A percentile compares a stretch with the other conserved stretches of the same genome.
Evolutionary conservation across 2,888 invertebrate genomes (phyloP).

Genomic region (Sabatieria punctata): DNA sequence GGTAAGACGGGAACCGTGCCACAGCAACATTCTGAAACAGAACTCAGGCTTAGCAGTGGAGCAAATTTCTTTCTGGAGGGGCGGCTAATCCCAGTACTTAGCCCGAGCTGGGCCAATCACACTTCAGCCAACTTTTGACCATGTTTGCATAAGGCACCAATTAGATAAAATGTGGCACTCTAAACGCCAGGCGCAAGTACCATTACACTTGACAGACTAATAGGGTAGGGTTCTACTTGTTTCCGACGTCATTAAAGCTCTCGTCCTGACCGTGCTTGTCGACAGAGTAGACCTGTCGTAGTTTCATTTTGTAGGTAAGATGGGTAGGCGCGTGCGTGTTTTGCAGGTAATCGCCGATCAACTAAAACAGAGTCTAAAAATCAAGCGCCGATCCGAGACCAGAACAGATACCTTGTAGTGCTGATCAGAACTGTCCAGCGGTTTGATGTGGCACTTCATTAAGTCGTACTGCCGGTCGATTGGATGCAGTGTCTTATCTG

Average conservation of each 20-base stretch:
- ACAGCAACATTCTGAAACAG: slow-evolving; percentile 33
- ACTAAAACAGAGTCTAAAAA: slow-evolving; percentile 20
- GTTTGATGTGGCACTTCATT: slow-evolving; percentile 33
- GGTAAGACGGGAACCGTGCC: slow-evolving; percentile 40
- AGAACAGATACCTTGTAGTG: slow-evolving; percentile 32
- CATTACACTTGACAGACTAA: too few species aligned
- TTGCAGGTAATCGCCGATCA: slow-evolving; percentile 34
- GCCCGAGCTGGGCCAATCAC: too few species aligned
- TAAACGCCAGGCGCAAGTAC: too few species aligned
- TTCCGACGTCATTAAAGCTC: slow-evolving; percentile 33
- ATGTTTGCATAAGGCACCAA: too few species aligned
- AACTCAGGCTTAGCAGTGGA: too few species aligned
- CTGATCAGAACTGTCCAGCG: slow-evolving; percentile 24
- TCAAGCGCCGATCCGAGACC: neutral
- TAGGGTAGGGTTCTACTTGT: slow-evolving; percentile 34
- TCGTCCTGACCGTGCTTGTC: slow-evolving; percentile 31
- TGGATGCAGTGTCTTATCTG: slow-evolving; percentile 31
- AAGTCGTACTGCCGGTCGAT: slow-evolving; percentile 37
- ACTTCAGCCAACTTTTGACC: too few species aligned
- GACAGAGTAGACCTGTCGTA: slow-evolving; percentile 34
- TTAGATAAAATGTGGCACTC: too few species aligned
- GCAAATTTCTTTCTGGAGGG: too few species aligned
- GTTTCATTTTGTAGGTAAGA: slow-evolving; percentile 34
- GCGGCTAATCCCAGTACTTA: too few species aligned
- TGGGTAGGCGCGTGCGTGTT: slow-evolving; percentile 39